Evolutionary conservation across 2,113 vertebrate species (phyloP), one percentile per base, ranked within the genome.

Genomic region (Synchiropus splendidus): DNA sequence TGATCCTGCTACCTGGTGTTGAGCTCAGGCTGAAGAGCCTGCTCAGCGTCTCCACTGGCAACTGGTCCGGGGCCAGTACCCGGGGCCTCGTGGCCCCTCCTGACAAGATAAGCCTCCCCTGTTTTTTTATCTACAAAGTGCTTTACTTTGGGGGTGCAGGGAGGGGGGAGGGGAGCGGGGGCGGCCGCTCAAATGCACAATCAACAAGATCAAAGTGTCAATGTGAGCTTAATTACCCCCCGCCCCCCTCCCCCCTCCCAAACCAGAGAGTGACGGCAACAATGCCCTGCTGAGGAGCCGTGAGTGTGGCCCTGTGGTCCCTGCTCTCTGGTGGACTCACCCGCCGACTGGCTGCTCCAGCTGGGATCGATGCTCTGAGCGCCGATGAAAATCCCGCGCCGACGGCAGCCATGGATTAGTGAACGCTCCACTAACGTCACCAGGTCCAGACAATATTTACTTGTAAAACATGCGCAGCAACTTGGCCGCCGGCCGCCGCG

Each of bases 201-300:
- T 81, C 73, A 63, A 58, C 64, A 68, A 72, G 79, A 86, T 87
- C 84, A 86, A 84, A 86, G 83, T 73, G 72, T 65, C 74, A 79
- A 77, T 83, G 77, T 67, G 77, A 68, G 58, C 60, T 82, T 85
- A 85, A 86, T 87, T 82, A 79, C 82, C 61, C 38, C 46, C 31
- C 18, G 38, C 42, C 18, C 48, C 35, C 9, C 39, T 40, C 30
- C 31, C 12, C 16, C 9, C 12, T 30, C 42, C 32, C 14, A 81
- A 83, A 81, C 75, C 64, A 64, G 70, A 76, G 59, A 78, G 69
- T 59, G 60, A 71, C 58, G 55, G 48, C 68, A 81, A 84, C 81
- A 86, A 86, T 79, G 67, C 47, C 52, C 45, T 63, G 51, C 67
- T 58, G 58, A 67, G 54, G 54, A 67, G 61, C 49, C n/a, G 51